phyloP scores from a whole-genome alignment of 2,888 invertebrate species.

The Hylaea fasciaria region DNA sequence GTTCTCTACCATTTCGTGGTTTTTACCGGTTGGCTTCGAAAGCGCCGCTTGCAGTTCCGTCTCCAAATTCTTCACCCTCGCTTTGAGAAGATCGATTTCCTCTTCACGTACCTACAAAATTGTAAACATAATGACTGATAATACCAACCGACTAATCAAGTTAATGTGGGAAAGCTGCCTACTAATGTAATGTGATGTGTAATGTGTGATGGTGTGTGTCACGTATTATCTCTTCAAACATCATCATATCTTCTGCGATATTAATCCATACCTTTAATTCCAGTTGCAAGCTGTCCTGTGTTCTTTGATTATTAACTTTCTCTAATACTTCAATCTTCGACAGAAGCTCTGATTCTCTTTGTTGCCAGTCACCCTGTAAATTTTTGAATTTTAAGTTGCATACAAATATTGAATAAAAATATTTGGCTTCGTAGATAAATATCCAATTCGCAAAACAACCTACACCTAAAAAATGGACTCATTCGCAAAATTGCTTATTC shows the following conservation, averaged over 20 bases:
- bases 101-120: conserved; percentile 75
- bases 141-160: too few species aligned
- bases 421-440: too few species aligned
- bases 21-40: conserved; percentile 76
- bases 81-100: conserved; percentile 82
- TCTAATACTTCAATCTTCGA: conserved; percentile 75
- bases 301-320: conserved; percentile 64
- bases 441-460: too few species aligned
- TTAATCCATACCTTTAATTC: conserved; percentile 67
- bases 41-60: conserved; percentile 78
- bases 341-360: conserved; percentile 70
- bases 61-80: conserved; percentile 75
- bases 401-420: background rate
- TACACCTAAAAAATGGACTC: too few species aligned
- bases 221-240: background rate
- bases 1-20: conserved; percentile 80
- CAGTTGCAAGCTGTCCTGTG: conserved; percentile 65
- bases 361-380: conserved; percentile 69
- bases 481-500: too few species aligned
- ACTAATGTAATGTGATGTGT: too few species aligned
- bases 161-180: too few species aligned
- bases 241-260: background rate
- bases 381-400: background rate
- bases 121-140: background rate
- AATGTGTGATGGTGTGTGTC: too few species aligned